Conservation (phyloP, 2,888 invertebrate genomes). For the Pardosa pseudoannulata region DNA sequence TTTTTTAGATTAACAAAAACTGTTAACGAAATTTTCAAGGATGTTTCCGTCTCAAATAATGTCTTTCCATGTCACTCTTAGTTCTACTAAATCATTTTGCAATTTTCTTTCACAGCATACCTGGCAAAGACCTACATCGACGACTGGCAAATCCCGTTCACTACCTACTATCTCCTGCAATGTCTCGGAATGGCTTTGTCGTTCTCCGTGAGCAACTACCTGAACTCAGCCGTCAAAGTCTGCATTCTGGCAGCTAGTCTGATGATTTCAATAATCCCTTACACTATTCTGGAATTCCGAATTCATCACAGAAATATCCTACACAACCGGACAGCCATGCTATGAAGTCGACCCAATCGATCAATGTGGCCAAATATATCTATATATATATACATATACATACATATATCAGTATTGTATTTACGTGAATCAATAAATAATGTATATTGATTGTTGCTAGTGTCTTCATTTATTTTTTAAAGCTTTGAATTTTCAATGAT, state of each 20-base stretch:
- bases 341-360: slow-evolving; percentile 39
- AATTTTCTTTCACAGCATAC: slow-evolving; percentile 35
- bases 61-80: too few species aligned
- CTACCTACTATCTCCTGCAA: slow-evolving; percentile 55
- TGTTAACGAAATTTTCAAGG: too few species aligned
- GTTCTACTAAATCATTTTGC: too few species aligned
- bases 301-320: slow-evolving; percentile 47
- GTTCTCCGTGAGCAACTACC: slow-evolving; percentile 30
- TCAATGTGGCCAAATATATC: too few species aligned
- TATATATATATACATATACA: too few species aligned
- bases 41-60: too few species aligned
- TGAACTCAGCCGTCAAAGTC: slow-evolving; percentile 53
- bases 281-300: slow-evolving; percentile 56
- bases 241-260: slow-evolving; percentile 39
- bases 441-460: too few species aligned
- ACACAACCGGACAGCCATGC: slow-evolving; percentile 49
- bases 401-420: too few species aligned
- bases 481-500: too few species aligned
- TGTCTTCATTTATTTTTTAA: too few species aligned
- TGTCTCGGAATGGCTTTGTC: slow-evolving; percentile 48
- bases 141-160: slow-evolving; percentile 63
- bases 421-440: too few species aligned
- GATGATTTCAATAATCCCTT: slow-evolving; percentile 44
- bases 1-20: too few species aligned
- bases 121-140: slow-evolving; percentile 39